phyloP scores from a whole-genome alignment of 2,888 invertebrate genomes.

The Cephus pygmeus region DNA sequence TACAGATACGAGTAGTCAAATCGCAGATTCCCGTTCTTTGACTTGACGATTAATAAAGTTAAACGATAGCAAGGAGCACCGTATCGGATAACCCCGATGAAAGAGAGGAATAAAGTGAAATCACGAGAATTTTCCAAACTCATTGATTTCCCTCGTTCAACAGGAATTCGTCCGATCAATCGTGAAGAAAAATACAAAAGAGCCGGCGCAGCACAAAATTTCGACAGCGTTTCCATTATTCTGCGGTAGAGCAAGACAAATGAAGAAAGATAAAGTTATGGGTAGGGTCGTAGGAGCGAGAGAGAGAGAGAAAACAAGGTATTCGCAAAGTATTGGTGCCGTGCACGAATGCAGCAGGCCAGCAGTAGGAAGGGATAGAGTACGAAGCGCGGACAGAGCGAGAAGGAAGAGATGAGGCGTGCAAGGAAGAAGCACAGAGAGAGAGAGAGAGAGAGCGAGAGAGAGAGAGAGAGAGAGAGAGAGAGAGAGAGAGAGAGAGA shows the following conservation, averaged over 20 bases:
- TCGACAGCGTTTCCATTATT: background rate
- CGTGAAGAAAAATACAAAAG: background rate
- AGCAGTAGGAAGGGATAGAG: slow-evolving; percentile 23
- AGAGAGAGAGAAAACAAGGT: background rate
- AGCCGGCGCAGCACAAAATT: background rate
- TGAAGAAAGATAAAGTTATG: background rate
- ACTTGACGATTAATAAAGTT: background rate
- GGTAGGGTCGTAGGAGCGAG: slow-evolving; percentile 14
- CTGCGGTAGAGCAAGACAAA: background rate
- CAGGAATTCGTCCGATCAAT: background rate
- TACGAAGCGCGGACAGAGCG: slow-evolving; percentile 26
- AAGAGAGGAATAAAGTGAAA: background rate
- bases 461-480: slow-evolving; percentile 38
- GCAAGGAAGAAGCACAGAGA: slow-evolving; percentile 24
- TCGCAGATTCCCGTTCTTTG: background rate
- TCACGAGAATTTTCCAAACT: background rate
- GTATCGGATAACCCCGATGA: background rate
- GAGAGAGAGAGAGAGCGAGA: slow-evolving; percentile 22
- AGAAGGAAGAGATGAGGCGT: slow-evolving; percentile 24
- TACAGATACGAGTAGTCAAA: background rate
- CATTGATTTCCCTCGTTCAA: background rate
- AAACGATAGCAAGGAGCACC: background rate
- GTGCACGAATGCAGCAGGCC: slow-evolving; percentile 45
- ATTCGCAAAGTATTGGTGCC: slow-evolving; percentile 11
- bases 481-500: slow-evolving; percentile 39